Evolutionary conservation across 2,797 vertebrate species (phyloP).

Genomic region (Chaetophractus vellerosus): DNA sequence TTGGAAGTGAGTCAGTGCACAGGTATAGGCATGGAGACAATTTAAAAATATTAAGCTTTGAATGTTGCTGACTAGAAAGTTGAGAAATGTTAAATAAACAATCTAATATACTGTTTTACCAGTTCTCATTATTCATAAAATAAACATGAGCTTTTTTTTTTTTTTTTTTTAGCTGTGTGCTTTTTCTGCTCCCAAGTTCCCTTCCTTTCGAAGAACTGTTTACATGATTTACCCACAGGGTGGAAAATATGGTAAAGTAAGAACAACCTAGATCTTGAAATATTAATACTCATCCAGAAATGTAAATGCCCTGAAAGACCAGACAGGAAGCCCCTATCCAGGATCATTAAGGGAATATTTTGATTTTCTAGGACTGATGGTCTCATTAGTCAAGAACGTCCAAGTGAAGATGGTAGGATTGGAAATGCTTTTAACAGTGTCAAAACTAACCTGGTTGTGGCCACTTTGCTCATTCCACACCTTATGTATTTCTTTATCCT

Average conservation of each 20-base stretch:
- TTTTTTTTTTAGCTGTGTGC: background rate
- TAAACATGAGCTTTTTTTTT: background rate
- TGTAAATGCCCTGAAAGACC: background rate
- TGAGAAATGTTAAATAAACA: slow-evolving; percentile 43
- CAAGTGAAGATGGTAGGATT: background rate
- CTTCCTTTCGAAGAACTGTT: slow-evolving; percentile 1
- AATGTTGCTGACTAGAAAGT: slow-evolving; percentile 65
- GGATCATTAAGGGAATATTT: background rate
- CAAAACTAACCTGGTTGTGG: background rate
- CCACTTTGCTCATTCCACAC: background rate
- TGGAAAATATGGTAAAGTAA: background rate
- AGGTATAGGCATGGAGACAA: slow-evolving; percentile 57
- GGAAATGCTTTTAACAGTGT: background rate
- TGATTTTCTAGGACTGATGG: background rate
- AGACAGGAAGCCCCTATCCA: background rate
- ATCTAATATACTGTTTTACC: slow-evolving; percentile 27
- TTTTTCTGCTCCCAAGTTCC: background rate
- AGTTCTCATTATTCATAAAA: slow-evolving; percentile 27
- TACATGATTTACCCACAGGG: background rate
- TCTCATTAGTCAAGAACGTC: background rate
- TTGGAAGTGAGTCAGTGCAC: slow-evolving; percentile 75
- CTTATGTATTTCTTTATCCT: background rate
- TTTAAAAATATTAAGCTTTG: slow-evolving; percentile 72
- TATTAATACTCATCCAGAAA: background rate
- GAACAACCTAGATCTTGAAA: background rate